Percentiles rank a stretch among this genome's conserved stretches.
These are phyloP conservation scores for Drosophila ambigua DNA, from an alignment of 1,140 invertebrate species.

Conservation along the genomic window DNA sequence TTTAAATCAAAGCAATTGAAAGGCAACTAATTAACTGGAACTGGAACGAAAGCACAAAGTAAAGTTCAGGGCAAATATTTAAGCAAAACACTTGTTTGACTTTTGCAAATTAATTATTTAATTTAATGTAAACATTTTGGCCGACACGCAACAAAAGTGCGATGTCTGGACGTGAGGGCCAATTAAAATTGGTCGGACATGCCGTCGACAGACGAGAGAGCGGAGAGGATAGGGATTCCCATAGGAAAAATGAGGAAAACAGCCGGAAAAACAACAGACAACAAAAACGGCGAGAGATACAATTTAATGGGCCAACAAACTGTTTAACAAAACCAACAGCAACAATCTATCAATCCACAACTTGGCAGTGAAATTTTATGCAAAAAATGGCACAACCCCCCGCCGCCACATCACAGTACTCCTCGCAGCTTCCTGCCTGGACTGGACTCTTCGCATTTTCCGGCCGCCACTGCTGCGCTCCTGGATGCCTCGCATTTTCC, in stretches of 20 bases:
- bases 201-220: not conserved
- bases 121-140: conserved; percentile 60
- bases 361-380: conserved; percentile 38
- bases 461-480: conserved; percentile 9
- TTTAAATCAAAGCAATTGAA: conserved; percentile 44
- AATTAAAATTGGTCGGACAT: conserved; percentile 56
- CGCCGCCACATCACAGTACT: no score
- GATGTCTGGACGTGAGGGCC: conserved; percentile 43
- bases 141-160: conserved; percentile 42
- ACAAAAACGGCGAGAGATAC: conserved; percentile 26
- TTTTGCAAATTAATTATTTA: conserved; percentile 60
- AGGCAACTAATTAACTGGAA: conserved; percentile 42
- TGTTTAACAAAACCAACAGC: conserved; percentile 19
- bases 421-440: no score
- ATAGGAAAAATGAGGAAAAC: not conserved
- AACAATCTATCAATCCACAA: conserved; percentile 25
- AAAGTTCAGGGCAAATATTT: conserved; percentile 44
- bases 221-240: not conserved
- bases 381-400: not conserved
- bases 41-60: conserved; percentile 13
- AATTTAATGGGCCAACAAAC: conserved; percentile 41
- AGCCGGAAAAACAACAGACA: conserved; percentile 9
- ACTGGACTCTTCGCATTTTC: conserved; percentile 7
- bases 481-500: conserved; percentile 58
- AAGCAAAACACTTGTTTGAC: conserved; percentile 47